phyloP scores from a whole-genome alignment of 2,113 vertebrate species.

The Fregetta grallaria region DNA sequence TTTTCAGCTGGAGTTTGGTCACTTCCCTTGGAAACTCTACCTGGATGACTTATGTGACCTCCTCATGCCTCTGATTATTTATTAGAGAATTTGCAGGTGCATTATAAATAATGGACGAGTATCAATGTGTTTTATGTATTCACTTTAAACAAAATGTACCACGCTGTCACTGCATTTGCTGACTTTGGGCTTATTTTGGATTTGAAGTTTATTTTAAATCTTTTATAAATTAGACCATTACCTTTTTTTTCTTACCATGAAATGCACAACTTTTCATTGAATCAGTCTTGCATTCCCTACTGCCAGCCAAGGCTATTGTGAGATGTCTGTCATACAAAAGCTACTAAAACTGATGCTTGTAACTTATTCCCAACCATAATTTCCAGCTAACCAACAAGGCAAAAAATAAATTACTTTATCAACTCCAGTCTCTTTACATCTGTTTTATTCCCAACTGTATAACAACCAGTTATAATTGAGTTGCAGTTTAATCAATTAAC shows the following conservation, averaged over 20 bases:
- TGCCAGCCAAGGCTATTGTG: neutral
- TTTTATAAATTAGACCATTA: neutral
- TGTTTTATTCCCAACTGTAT: neutral
- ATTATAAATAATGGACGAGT: neutral
- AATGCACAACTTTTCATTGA: neutral
- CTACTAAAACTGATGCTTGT: neutral
- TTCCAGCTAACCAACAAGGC: neutral
- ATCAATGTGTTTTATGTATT: neutral
- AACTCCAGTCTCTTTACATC: neutral
- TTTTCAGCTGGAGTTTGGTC: neutral
- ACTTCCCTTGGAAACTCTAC: neutral
- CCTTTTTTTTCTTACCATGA: neutral
- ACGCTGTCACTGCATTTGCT: neutral
- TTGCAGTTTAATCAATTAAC: conserved; percentile 6
- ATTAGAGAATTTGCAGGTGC: neutral
- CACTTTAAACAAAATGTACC: neutral
- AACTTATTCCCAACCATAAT: neutral
- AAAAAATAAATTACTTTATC: neutral
- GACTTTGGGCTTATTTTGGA: neutral
- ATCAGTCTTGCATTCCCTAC: neutral
- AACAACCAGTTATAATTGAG: neutral
- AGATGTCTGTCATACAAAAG: neutral
- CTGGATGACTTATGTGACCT: neutral
- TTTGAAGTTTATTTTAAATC: neutral
- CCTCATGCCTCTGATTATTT: neutral